These are phyloP conservation scores for Montipora cactus DNA, from an alignment of 64 coral and sea anemone genomes.

Conservation along the genomic window DNA sequence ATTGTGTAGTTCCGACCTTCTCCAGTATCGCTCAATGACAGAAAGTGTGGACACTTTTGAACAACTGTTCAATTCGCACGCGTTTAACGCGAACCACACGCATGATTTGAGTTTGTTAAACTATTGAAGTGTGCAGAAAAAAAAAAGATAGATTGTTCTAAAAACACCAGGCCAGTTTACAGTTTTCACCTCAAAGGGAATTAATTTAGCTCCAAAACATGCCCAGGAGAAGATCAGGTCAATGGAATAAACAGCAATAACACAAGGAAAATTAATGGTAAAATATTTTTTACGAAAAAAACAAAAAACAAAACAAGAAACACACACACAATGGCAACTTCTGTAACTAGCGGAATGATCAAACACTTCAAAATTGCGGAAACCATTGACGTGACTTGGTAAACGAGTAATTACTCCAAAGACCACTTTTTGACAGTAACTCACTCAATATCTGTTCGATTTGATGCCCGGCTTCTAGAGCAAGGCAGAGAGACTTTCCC, in stretches of 20 bases:
- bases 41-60: not conserved
- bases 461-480: not conserved
- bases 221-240: not conserved
- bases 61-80: not conserved
- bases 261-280: not conserved
- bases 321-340: not conserved
- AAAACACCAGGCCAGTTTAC: not conserved
- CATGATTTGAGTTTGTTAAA: not conserved
- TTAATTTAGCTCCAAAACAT: not conserved
- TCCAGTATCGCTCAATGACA: constrained; percentile 12
- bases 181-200: not conserved
- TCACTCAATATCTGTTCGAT: not conserved
- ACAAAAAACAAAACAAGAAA: not conserved
- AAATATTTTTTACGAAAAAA: not conserved
- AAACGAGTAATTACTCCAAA: constrained; percentile 3
- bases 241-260: not conserved
- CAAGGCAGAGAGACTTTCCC: not conserved
- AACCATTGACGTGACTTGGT: not conserved
- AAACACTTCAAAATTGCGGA: constrained; percentile 15
- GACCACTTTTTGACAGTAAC: not conserved
- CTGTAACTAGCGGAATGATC: not conserved
- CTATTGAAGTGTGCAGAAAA: no score
- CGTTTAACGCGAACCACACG: constrained; percentile 14
- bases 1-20: not conserved
- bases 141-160: not conserved